phyloP scores from a whole-genome alignment of 2,113 vertebrate species.

The Marmota flaviventris region DNA sequence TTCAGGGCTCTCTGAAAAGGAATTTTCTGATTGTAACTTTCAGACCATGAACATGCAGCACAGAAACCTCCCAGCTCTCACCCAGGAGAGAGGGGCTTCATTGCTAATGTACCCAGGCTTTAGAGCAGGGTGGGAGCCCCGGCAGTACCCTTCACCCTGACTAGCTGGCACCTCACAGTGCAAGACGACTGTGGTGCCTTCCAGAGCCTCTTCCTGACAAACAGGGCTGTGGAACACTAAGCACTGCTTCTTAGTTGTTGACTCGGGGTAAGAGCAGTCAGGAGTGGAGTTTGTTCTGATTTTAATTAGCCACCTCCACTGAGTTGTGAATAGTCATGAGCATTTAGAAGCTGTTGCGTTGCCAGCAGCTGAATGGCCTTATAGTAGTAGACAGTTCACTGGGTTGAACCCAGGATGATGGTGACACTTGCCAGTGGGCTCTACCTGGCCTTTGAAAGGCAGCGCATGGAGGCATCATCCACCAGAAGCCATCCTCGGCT shows the following conservation, averaged over 20 bases:
- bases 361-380: background rate
- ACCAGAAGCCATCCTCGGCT: too few relatives aligned
- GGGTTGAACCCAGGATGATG: background rate
- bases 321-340: background rate
- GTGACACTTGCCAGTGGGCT: background rate
- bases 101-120: background rate
- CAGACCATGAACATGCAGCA: background rate
- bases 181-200: background rate
- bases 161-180: too few relatives aligned
- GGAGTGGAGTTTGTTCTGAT: background rate
- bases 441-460: background rate
- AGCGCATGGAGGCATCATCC: background rate
- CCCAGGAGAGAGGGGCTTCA: background rate
- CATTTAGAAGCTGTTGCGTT: background rate
- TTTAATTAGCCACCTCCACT: background rate
- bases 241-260: background rate
- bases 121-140: background rate
- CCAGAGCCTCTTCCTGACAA: background rate
- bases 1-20: background rate
- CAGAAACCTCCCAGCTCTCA: accelerated
- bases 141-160: too few relatives aligned
- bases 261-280: background rate
- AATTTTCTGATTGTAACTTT: background rate
- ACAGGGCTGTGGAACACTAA: background rate
- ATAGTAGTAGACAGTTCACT: background rate